Conservation (phyloP, 2,888 invertebrate species). For the Halocaridina rubra region DNA sequence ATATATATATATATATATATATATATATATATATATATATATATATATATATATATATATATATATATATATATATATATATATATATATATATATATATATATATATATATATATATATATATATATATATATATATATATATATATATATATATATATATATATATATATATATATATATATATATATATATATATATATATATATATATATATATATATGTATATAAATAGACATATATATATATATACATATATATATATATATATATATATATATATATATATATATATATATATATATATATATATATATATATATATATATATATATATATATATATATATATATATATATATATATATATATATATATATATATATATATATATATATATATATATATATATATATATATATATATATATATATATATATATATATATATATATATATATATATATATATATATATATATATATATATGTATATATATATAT, state of each 20-base stretch:
- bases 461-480: slow-evolving; percentile 1
- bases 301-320: background rate
- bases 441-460: background rate
- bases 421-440: background rate
- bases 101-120: background rate
- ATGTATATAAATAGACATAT: background rate
- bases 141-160: slow-evolving; percentile 8
- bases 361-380: background rate
- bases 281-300: slow-evolving; percentile 4
- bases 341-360: background rate
- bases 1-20: background rate
- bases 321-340: background rate
- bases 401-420: background rate
- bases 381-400: slow-evolving; percentile 6
- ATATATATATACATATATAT: background rate
- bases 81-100: slow-evolving; percentile 8
- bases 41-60: slow-evolving; percentile 14
- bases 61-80: slow-evolving; percentile 2
- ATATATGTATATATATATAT: background rate
- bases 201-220: background rate
- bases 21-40: slow-evolving; percentile 10
- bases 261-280: slow-evolving; percentile 8
- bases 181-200: background rate
- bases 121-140: background rate
- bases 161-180: slow-evolving; percentile 4